These are phyloP conservation scores for Drosophila macrospina DNA, from an alignment of 2,888 invertebrate genomes.

Conservation along the genomic window DNA sequence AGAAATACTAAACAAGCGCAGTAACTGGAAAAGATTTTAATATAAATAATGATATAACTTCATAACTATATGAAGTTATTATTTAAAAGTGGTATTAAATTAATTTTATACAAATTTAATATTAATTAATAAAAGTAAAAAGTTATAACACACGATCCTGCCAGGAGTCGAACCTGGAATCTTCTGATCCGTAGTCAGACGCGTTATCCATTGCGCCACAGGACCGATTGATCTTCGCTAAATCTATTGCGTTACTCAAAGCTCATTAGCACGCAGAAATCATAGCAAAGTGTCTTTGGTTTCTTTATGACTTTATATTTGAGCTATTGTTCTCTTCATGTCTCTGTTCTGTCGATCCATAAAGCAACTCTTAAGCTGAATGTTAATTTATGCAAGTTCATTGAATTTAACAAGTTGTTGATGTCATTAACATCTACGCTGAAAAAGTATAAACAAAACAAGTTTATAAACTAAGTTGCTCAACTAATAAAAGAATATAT, in stretches of 20 bases:
- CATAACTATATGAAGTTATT: too few species aligned
- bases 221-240: slow-evolving; percentile 66
- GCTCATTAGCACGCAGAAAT: not conserved
- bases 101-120: not conserved
- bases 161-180: slow-evolving; percentile 86
- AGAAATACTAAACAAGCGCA: slow-evolving; percentile 23
- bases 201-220: slow-evolving; percentile 86
- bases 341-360: not conserved
- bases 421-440: slow-evolving; percentile 12
- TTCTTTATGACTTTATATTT: not conserved
- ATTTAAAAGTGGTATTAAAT: too few species aligned
- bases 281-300: not conserved
- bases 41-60: too few species aligned
- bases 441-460: slow-evolving; percentile 20
- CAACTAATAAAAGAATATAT: slow-evolving; percentile 9
- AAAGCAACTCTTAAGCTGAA: slow-evolving; percentile 10
- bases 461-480: slow-evolving; percentile 13
- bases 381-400: slow-evolving; percentile 31
- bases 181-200: slow-evolving; percentile 86
- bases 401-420: slow-evolving; percentile 19
- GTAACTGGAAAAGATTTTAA: not conserved
- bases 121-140: slow-evolving; percentile 1
- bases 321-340: not conserved
- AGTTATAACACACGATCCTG: slow-evolving; percentile 81
- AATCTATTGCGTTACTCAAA: slow-evolving; percentile 11